These are phyloP conservation scores for Amblyopsis hoosieri DNA, from an alignment of 2,797 vertebrate genomes.

Conservation along the genomic window DNA sequence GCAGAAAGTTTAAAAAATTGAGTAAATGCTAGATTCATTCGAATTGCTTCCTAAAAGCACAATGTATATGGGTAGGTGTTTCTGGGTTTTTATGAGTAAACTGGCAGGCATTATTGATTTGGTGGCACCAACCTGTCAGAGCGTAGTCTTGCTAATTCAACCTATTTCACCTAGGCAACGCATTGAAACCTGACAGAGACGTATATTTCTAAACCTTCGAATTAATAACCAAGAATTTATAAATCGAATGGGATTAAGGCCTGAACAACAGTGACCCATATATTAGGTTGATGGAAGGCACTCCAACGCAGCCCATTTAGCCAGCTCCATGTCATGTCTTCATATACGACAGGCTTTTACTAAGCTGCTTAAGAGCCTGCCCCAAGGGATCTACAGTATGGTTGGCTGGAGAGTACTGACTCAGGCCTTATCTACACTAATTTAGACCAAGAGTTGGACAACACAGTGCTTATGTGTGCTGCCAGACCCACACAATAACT, in stretches of 20 bases:
- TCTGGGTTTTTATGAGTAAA: slow-evolving; percentile 63
- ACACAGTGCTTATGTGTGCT: slow-evolving; percentile 60
- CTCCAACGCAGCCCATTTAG: slow-evolving; percentile 78
- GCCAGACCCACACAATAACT: slow-evolving; percentile 65
- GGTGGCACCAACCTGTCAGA: slow-evolving; percentile 54
- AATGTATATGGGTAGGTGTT: slow-evolving; percentile 63
- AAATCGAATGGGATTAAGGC: slow-evolving; percentile 74
- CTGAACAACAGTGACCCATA: slow-evolving; percentile 71
- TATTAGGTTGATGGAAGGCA: slow-evolving; percentile 78
- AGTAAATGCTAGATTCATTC: no score
- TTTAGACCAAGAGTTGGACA: slow-evolving; percentile 77
- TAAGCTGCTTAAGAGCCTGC: slow-evolving; percentile 84
- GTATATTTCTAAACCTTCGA: slow-evolving; percentile 54
- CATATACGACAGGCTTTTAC: slow-evolving; percentile 79
- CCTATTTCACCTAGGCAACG: slow-evolving; percentile 30
- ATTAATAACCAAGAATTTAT: slow-evolving; percentile 71
- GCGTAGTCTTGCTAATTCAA: slow-evolving; percentile 44
- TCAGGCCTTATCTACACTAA: slow-evolving; percentile 79
- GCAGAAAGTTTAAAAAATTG: slow-evolving; percentile 21
- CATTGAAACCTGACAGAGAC: slow-evolving; percentile 6
- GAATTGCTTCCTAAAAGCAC: slow-evolving; percentile 77
- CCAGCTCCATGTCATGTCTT: slow-evolving; percentile 81
- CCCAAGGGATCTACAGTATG: slow-evolving; percentile 72
- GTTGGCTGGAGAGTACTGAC: slow-evolving; percentile 75
- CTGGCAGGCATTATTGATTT: slow-evolving; percentile 73